Evolutionary conservation across 1,140 invertebrate genomes (phyloP).

Genomic region (Pachypeltis micranthus): DNA sequence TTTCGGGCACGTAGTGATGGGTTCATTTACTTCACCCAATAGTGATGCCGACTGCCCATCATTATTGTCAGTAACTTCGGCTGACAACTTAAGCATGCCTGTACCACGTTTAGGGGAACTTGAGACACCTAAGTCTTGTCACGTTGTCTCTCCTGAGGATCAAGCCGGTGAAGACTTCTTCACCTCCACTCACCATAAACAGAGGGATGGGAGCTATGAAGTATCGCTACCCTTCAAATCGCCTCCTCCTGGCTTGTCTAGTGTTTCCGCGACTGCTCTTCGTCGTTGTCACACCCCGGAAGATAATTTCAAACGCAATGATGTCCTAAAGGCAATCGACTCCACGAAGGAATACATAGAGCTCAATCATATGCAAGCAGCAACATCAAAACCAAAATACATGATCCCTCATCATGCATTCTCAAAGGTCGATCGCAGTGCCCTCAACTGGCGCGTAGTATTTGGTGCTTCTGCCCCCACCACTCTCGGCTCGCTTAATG

Average conservation of each 20-base stretch:
- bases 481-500: conserved; percentile 34
- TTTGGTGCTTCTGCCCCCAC: conserved; percentile 33
- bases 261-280: background rate
- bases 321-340: background rate
- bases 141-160: background rate
- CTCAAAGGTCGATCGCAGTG: conserved; percentile 22
- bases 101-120: background rate
- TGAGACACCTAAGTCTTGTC: background rate
- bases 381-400: conserved; percentile 8
- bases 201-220: background rate
- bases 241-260: background rate
- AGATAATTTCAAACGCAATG: background rate
- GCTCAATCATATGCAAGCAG: background rate
- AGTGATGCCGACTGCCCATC: too few relatives aligned
- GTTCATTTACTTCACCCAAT: too few relatives aligned
- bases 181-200: background rate
- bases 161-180: background rate
- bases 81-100: too few relatives aligned
- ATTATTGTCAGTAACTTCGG: too few relatives aligned
- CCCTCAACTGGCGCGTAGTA: conserved; percentile 33
- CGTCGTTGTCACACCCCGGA: background rate
- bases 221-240: background rate
- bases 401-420: conserved; percentile 30
- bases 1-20: too few relatives aligned
- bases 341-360: conserved; percentile 9